A percentile compares a stretch with the other conserved stretches of the same genome.
phyloP scores from a whole-genome alignment of 2,113 vertebrate genomes.

The Apteryx mantelli region DNA sequence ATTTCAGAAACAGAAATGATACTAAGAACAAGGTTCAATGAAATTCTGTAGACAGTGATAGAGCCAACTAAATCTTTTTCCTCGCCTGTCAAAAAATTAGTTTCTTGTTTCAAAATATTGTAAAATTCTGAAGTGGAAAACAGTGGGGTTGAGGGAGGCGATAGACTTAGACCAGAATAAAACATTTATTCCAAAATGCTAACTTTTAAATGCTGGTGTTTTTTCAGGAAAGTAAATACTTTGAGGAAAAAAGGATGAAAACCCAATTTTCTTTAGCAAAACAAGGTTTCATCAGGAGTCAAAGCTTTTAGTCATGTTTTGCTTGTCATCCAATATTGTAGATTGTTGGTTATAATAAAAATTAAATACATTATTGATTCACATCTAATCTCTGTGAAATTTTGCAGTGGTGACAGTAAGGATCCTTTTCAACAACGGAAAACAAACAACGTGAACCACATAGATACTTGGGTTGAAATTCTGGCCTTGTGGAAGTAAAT shows the following conservation, averaged over 20 bases:
- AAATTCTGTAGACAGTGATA: neutral
- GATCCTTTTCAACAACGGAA: conserved; percentile 43
- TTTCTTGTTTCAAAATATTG: neutral
- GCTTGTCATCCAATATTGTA: conserved; percentile 32
- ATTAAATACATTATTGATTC: conserved; percentile 24
- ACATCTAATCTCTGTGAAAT: conserved; percentile 25
- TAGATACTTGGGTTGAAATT: conserved; percentile 47
- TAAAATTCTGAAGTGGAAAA: neutral
- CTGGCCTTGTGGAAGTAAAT: conserved; percentile 25
- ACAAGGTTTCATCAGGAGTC: neutral
- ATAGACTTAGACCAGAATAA: neutral
- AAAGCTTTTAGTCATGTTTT: neutral
- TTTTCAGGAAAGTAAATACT: neutral
- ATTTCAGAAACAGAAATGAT: neutral
- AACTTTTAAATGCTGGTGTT: neutral
- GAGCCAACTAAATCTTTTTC: neutral
- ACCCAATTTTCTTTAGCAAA: neutral
- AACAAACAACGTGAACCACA: neutral
- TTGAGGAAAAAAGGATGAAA: neutral
- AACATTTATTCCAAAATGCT: neutral
- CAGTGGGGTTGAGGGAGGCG: neutral
- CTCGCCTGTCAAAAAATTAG: neutral
- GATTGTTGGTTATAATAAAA: conserved; percentile 25
- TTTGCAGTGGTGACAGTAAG: neutral
- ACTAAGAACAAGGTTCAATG: neutral